Evolutionary conservation across 2,113 vertebrate genomes (phyloP).

Genomic region (Numenius arquata): DNA sequence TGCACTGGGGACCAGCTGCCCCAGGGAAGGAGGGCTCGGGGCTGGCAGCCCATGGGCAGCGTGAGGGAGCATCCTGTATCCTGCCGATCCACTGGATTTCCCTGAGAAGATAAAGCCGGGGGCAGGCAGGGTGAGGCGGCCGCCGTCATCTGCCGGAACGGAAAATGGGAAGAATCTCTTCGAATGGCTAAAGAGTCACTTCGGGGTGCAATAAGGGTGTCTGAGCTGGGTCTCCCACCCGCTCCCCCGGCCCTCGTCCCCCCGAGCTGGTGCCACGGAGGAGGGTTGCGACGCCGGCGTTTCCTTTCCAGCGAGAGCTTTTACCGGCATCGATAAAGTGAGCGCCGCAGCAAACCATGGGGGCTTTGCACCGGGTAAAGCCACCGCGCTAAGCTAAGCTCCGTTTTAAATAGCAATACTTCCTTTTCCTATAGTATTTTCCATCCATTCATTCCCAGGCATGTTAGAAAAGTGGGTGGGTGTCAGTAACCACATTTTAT

Average conservation of each 20-base stretch:
- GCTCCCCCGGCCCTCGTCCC: background rate
- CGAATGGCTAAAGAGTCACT: rapidly evolving
- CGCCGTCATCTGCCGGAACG: rapidly evolving
- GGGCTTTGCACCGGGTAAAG: background rate
- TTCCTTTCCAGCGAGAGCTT: background rate
- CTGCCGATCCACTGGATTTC: background rate
- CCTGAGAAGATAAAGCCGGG: background rate
- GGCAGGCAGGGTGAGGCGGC: background rate
- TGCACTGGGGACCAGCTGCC: rapidly evolving
- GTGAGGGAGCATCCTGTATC: background rate
- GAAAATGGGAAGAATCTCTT: background rate
- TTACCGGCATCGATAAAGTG: background rate
- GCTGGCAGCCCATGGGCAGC: background rate
- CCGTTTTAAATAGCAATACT: background rate
- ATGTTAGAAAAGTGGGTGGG: background rate
- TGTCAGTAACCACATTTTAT: background rate
- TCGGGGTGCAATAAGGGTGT: background rate
- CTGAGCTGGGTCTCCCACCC: background rate
- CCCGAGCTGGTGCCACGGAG: rapidly evolving
- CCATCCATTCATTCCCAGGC: background rate
- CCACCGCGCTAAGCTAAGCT: background rate
- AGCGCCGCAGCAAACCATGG: rapidly evolving
- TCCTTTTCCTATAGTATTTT: background rate
- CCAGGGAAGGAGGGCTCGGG: background rate
- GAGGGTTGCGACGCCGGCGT: rapidly evolving